Conservation (phyloP, 2,888 invertebrate genomes). For the Lasioglossum vierecki region DNA sequence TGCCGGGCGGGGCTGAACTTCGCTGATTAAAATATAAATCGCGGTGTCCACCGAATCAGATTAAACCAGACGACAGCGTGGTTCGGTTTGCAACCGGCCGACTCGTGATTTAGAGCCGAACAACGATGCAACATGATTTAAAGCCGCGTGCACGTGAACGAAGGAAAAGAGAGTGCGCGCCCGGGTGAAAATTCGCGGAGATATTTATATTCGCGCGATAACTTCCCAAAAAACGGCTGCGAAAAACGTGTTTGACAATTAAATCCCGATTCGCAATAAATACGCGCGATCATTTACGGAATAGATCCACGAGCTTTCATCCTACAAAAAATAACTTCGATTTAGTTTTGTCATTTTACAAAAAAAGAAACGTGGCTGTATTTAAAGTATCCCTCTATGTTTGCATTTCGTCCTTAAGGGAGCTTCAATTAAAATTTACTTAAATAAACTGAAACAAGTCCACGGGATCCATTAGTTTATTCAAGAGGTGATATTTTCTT, state of each 20-base stretch:
- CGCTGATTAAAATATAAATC: constrained; percentile 75
- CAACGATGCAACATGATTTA: constrained; percentile 51
- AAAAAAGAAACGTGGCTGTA: neutral
- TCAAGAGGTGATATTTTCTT: neutral
- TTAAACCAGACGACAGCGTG: constrained; percentile 57
- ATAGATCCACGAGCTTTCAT: neutral
- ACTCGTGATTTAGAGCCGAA: constrained; percentile 51
- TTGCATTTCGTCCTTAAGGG: neutral
- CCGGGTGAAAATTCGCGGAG: neutral
- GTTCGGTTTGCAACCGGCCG: constrained; percentile 42
- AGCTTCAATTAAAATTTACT: neutral
- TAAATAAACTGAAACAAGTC: neutral
- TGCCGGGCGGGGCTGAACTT: constrained; percentile 50
- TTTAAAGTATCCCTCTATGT: neutral
- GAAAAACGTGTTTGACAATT: neutral
- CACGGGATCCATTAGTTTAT: neutral
- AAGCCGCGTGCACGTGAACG: neutral
- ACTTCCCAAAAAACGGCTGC: neutral
- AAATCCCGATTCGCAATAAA: neutral
- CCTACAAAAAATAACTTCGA: neutral
- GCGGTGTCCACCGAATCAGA: constrained; percentile 60
- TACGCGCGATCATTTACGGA: neutral
- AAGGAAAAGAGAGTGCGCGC: neutral
- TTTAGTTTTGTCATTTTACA: neutral
- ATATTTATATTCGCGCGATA: constrained; percentile 28